phyloP scores from a whole-genome alignment of 2,888 invertebrate species.

The Ctenicera cuprea region DNA sequence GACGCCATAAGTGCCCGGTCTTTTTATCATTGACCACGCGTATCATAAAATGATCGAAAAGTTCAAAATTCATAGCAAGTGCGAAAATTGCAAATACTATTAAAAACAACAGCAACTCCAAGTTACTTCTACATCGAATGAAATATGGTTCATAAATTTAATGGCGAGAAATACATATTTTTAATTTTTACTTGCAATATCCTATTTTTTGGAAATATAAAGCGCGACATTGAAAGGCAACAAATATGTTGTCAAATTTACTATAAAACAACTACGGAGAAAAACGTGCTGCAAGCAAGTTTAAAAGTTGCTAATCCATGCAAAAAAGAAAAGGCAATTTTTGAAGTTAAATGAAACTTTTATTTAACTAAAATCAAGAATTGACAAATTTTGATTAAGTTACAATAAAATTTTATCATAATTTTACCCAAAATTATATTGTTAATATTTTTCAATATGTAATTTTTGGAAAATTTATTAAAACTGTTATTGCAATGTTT shows the following conservation, averaged over 20 bases:
- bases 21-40: too few relatives aligned
- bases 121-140: background rate
- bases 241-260: background rate
- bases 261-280: background rate
- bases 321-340: background rate
- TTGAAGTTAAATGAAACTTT: background rate
- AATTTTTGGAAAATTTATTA: too few relatives aligned
- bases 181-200: background rate
- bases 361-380: background rate
- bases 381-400: background rate
- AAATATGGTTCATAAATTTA: constrained; percentile 6
- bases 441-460: too few relatives aligned
- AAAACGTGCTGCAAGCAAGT: background rate
- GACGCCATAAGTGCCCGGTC: too few relatives aligned
- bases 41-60: too few relatives aligned
- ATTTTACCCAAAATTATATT: too few relatives aligned
- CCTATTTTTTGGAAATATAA: constrained; percentile 6
- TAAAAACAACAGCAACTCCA: too few relatives aligned
- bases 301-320: background rate
- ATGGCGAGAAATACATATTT: background rate
- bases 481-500: too few relatives aligned
- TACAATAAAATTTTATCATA: too few relatives aligned
- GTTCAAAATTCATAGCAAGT: too few relatives aligned
- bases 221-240: background rate
- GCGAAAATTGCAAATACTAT: too few relatives aligned